Conservation (phyloP, 2,113 vertebrate genomes). For the Andinoacara biseriatus region DNA sequence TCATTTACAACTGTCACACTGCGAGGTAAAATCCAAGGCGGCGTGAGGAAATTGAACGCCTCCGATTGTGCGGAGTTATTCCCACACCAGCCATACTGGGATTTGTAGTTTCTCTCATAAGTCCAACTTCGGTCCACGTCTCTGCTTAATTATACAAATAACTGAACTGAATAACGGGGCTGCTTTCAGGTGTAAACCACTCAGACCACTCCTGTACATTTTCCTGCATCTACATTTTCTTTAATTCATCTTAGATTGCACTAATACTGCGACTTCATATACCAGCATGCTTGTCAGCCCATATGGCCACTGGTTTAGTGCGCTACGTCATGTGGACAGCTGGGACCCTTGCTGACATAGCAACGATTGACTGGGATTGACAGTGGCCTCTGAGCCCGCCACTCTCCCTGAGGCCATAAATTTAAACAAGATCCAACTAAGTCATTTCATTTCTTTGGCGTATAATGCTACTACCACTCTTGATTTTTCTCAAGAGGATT, state of each 20-base stretch:
- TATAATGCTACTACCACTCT: neutral
- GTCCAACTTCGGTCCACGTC: neutral
- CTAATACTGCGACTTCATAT: constrained; percentile 31
- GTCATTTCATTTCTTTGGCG: neutral
- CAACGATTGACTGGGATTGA: constrained; percentile 43
- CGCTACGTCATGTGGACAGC: constrained; percentile 61
- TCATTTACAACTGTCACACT: neutral
- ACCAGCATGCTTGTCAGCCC: constrained; percentile 46
- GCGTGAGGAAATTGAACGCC: neutral
- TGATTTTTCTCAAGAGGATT: neutral
- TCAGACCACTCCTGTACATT: rapidly evolving
- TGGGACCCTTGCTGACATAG: constrained; percentile 68
- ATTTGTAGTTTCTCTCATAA: constrained; percentile 68
- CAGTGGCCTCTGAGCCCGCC: constrained; percentile 22
- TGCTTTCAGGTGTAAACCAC: neutral
- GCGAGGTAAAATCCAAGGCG: rapidly evolving
- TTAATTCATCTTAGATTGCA: neutral
- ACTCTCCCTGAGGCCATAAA: constrained; percentile 27
- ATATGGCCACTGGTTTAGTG: constrained; percentile 35
- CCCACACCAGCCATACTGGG: constrained; percentile 43
- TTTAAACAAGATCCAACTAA: neutral
- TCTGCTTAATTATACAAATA: neutral
- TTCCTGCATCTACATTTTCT: neutral
- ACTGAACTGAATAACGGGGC: neutral
- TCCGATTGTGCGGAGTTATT: constrained; percentile 20